These are phyloP conservation scores for Chironomus tepperi DNA, from an alignment of 1,140 invertebrate genomes.

Conservation along the genomic window DNA sequence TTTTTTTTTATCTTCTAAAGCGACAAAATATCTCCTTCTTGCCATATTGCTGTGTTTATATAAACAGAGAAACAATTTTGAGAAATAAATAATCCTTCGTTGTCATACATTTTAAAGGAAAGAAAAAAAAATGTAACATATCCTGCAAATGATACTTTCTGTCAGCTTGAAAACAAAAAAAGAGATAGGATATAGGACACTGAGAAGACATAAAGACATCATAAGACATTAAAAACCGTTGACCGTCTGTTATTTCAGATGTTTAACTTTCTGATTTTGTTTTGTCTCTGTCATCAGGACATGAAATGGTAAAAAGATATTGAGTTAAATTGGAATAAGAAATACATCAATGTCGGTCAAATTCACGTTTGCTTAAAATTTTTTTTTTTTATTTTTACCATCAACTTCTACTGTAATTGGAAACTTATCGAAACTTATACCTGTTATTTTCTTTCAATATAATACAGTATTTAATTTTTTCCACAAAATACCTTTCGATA, in stretches of 20 bases:
- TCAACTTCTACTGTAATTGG: background rate
- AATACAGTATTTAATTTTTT: too few relatives aligned
- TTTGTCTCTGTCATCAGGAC: background rate
- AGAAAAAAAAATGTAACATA: constrained; percentile 16
- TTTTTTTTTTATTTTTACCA: too few relatives aligned
- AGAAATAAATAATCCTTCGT: background rate
- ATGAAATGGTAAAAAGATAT: background rate
- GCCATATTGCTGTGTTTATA: too few relatives aligned
- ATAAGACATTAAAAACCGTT: background rate
- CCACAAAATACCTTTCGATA: too few relatives aligned
- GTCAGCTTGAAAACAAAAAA: constrained; percentile 2
- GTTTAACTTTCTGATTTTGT: background rate
- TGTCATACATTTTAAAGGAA: background rate
- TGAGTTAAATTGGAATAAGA: background rate
- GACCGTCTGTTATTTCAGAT: constrained; percentile 23
- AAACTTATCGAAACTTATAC: background rate
- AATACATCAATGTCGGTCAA: background rate
- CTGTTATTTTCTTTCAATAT: background rate
- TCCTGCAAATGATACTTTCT: constrained; percentile 20
- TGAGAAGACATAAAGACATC: background rate
- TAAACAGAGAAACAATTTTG: too few relatives aligned
- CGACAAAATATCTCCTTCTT: background rate
- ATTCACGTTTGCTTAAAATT: background rate
- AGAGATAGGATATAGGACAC: background rate
- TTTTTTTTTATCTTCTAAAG: background rate